Evolutionary conservation across 2,888 invertebrate genomes (phyloP).

Genomic region (Pseudoips prasinana): DNA sequence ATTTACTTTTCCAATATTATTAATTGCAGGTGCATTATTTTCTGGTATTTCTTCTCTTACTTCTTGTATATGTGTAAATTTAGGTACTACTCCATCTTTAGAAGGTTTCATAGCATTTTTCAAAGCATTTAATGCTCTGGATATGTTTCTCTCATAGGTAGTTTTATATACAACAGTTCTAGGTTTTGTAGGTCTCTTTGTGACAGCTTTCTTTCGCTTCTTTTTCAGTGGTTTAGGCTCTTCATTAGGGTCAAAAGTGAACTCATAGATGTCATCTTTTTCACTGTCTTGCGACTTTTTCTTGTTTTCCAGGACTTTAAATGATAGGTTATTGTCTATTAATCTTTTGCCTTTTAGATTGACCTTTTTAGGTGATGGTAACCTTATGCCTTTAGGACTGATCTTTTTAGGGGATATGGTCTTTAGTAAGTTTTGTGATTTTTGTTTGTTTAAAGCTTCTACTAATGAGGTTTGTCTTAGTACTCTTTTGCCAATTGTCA

Average conservation of each 20-base stretch:
- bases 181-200: slow-evolving; percentile 52
- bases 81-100: slow-evolving; percentile 14
- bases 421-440: no score
- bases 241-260: slow-evolving; percentile 71
- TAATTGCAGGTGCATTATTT: not conserved
- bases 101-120: slow-evolving; percentile 43
- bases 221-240: slow-evolving; percentile 69
- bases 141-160: slow-evolving; percentile 64
- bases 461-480: no score
- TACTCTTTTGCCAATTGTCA: no score
- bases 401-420: not conserved
- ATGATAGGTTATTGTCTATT: slow-evolving; percentile 43
- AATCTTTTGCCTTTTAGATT: slow-evolving; percentile 26
- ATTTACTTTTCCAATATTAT: slow-evolving; percentile 3
- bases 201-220: slow-evolving; percentile 50
- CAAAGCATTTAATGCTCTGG: slow-evolving; percentile 56
- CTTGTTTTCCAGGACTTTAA: slow-evolving; percentile 52
- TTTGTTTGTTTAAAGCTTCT: not conserved
- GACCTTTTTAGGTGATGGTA: slow-evolving; percentile 16
- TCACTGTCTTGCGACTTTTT: slow-evolving; percentile 38
- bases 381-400: not conserved
- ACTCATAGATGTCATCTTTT: slow-evolving; percentile 67
- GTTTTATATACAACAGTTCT: slow-evolving; percentile 49
- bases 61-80: slow-evolving; percentile 17
- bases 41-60: slow-evolving; percentile 3